Evolutionary conservation across 2,113 vertebrate genomes (phyloP).

Genomic region (Vanacampus margaritifer): DNA sequence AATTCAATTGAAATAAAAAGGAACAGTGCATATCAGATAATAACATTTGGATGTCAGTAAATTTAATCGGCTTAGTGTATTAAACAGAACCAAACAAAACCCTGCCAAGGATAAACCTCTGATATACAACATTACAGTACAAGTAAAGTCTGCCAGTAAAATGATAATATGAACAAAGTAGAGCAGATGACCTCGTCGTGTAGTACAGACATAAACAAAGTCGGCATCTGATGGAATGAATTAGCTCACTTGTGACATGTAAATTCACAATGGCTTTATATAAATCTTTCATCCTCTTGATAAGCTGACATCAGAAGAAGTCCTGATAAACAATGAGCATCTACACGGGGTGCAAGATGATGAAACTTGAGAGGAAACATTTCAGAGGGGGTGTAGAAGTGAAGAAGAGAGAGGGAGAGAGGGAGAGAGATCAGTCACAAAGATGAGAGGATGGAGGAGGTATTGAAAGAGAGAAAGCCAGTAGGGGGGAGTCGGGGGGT

Average conservation of each 20-base stretch:
- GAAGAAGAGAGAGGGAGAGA: neutral
- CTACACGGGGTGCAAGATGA: constrained; percentile 2
- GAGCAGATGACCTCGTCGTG: neutral
- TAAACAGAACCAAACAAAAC: neutral
- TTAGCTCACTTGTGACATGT: constrained; percentile 17
- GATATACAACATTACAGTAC: neutral
- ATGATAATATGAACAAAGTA: neutral
- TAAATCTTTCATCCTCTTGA: constrained; percentile 26
- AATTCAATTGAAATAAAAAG: neutral
- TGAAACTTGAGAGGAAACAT: constrained; percentile 18
- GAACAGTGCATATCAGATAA: neutral
- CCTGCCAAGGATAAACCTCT: neutral
- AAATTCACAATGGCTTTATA: constrained; percentile 15
- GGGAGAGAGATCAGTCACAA: constrained; percentile 41
- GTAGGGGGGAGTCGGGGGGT: constrained; percentile 35
- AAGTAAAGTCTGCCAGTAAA: constrained; percentile 1
- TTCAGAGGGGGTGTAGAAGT: constrained; percentile 9
- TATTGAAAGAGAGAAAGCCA: constrained; percentile 35
- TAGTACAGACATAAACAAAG: constrained; percentile 10
- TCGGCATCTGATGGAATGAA: constrained; percentile 4
- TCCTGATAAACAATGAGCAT: constrained; percentile 24
- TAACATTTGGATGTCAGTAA: neutral
- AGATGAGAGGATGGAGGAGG: constrained; percentile 45
- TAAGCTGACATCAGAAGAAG: constrained; percentile 26
- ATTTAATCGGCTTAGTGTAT: neutral